A percentile compares a stretch with the other conserved stretches of the same genome.
Conservation (phyloP, 1,140 invertebrate genomes). For the Cydia strobilella region DNA sequence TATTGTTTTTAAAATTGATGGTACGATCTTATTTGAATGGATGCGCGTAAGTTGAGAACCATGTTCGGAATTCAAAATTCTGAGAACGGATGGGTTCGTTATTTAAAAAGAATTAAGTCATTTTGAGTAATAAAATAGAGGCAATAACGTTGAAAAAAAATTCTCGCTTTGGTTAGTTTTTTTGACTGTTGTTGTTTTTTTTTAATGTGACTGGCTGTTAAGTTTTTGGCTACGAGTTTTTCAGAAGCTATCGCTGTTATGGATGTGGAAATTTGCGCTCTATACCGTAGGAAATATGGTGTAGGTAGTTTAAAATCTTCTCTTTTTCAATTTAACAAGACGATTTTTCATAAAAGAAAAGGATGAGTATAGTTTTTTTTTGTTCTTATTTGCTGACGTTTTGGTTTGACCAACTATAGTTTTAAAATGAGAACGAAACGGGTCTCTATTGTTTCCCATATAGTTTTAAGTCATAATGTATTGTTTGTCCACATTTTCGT, state of each 20-base stretch:
- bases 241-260: neutral
- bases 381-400: too few species aligned
- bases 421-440: too few species aligned
- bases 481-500: too few species aligned
- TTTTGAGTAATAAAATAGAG: slow-evolving; percentile 20
- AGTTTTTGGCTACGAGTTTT: neutral
- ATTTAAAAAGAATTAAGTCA: slow-evolving; percentile 32
- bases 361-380: too few species aligned
- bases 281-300: too few species aligned
- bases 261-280: neutral
- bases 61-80: slow-evolving; percentile 25
- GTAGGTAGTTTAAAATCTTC: too few species aligned
- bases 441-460: too few species aligned
- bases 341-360: too few species aligned
- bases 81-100: slow-evolving; percentile 20
- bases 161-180: neutral
- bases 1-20: neutral
- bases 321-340: too few species aligned
- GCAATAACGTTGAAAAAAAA: slow-evolving; percentile 10
- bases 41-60: slow-evolving; percentile 1
- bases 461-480: too few species aligned
- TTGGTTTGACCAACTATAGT: too few species aligned
- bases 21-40: neutral
- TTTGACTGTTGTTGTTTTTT: neutral
- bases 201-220: neutral